phyloP scores from a whole-genome alignment of 2,888 invertebrate genomes.

The Oxyteleia sp. region DNA sequence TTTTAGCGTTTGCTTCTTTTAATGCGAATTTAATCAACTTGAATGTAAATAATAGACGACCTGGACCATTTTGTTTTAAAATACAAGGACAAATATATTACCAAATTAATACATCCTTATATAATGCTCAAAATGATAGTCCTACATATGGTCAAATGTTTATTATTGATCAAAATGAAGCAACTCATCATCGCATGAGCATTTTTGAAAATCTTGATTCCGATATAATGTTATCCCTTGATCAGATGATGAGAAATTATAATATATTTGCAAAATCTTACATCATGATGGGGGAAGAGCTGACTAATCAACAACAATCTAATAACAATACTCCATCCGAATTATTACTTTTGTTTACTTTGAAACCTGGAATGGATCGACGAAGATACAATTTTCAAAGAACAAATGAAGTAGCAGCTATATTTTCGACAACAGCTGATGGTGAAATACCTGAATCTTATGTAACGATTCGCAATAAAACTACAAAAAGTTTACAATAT shows the following conservation, averaged over 20 bases:
- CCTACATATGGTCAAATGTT: conserved; percentile 67
- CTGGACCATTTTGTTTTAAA: too few relatives aligned
- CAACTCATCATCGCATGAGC: conserved; percentile 1
- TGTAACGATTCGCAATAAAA: too few relatives aligned
- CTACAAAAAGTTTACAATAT: not conserved
- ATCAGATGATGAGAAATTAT: conserved; percentile 61
- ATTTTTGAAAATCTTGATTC: conserved; percentile 17
- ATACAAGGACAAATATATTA: too few relatives aligned
- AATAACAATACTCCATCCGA: conserved; percentile 36
- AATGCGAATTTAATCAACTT: too few relatives aligned
- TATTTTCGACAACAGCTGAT: conserved; percentile 25
- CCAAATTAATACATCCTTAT: too few relatives aligned
- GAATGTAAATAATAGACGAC: too few relatives aligned
- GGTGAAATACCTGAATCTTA: conserved; percentile 74
- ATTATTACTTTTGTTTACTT: conserved; percentile 55
- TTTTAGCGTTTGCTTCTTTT: too few relatives aligned
- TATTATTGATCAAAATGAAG: conserved; percentile 70
- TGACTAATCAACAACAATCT: conserved; percentile 14
- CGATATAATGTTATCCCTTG: conserved; percentile 45
- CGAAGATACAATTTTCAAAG: conserved; percentile 68
- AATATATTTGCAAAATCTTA: conserved; percentile 66
- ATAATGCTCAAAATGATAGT: conserved; percentile 49
- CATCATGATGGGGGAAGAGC: conserved; percentile 70
- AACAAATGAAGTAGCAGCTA: too few relatives aligned
- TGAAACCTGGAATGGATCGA: conserved; percentile 37